Base-by-base conservation (phyloP, 1,140 invertebrate genomes). In the Anastrepha ludens region DNA sequence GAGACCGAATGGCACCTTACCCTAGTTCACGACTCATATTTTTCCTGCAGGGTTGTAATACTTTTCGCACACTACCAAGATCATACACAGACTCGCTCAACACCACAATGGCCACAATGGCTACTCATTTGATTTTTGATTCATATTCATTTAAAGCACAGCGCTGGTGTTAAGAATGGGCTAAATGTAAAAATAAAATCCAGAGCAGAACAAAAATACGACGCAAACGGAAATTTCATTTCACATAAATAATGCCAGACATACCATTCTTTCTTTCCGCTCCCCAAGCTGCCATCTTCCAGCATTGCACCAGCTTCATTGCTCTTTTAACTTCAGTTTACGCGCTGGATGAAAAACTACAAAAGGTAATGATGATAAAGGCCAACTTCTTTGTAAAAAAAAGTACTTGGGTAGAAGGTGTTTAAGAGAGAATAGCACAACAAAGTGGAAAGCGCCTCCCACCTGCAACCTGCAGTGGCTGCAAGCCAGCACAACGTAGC, bases 361-460 rank as follows among this genome's bases (percentile, higher is more conserved):
- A 74, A 74, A 74, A 74, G 70, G 70, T 47, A 74, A 74, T 74
- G 70, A 74, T 74, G 41, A 74, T 17, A 47, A 74, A 50, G 70
- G 44, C 41, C 70, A 74, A 47, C 44, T 74, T 15, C 70, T 47
- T 50, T 74, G 41, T 4, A 20, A n/a, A 47, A 15, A 15, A 29
- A n/a, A 3, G 4, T 11, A 20, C 6, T 8, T 2, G 7, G 29
- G 64, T 41, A 11, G 8, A 41, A 67, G 11, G 29, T 20, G 64
- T 67, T 9, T 9, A 2, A 29, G 64, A 20, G 64, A 67, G 64
- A 29, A 41, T 64, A 39, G 64, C 64, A 11, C 29, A 41, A 41
- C 29, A 67, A 67, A 39, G 64, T 29, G 11, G 20, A 6, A 55
- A 55, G 11, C 50, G 6, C 50, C 6, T 3, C 50, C 11, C 50